phyloP scores from a whole-genome alignment of 1,140 invertebrate genomes.

The Zaprionus camerounensis region DNA sequence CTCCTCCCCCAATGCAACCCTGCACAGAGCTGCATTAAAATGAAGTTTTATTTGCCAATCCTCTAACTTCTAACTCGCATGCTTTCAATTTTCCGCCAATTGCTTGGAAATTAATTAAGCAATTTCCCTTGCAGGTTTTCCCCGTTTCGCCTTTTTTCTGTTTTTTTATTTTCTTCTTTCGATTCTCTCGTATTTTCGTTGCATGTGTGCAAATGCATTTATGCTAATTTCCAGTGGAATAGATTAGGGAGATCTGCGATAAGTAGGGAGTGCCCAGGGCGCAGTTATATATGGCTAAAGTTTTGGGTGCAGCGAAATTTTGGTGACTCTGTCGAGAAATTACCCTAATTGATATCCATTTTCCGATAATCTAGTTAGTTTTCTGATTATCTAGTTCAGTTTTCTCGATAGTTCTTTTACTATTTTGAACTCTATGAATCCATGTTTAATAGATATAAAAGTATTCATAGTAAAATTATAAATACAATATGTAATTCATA shows the following conservation, averaged over 20 bases:
- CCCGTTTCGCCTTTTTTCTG: background rate
- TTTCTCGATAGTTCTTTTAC: background rate
- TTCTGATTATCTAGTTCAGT: background rate
- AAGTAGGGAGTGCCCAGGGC: background rate
- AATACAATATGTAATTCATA: too few species aligned
- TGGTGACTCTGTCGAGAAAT: background rate
- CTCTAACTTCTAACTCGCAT: slow-evolving; percentile 40
- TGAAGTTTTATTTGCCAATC: slow-evolving; percentile 65
- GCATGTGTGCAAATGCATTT: slow-evolving; percentile 62
- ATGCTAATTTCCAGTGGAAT: slow-evolving; percentile 60
- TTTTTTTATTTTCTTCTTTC: background rate
- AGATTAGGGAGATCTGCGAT: slow-evolving; percentile 4
- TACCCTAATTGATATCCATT: background rate
- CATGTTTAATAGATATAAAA: too few species aligned
- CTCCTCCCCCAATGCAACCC: background rate
- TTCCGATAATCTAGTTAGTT: background rate
- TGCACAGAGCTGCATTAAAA: slow-evolving; percentile 58
- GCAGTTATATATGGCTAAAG: slow-evolving; percentile 24
- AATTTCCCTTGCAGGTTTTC: slow-evolving; percentile 59
- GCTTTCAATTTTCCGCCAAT: slow-evolving; percentile 55
- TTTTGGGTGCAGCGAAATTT: background rate
- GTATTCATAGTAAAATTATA: too few species aligned
- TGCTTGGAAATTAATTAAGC: slow-evolving; percentile 74
- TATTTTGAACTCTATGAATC: background rate
- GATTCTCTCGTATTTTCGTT: background rate